Evolutionary conservation across 2,113 vertebrate genomes (phyloP), one percentile per base, ranked within the genome.

Genomic region (Passerina amoena): DNA sequence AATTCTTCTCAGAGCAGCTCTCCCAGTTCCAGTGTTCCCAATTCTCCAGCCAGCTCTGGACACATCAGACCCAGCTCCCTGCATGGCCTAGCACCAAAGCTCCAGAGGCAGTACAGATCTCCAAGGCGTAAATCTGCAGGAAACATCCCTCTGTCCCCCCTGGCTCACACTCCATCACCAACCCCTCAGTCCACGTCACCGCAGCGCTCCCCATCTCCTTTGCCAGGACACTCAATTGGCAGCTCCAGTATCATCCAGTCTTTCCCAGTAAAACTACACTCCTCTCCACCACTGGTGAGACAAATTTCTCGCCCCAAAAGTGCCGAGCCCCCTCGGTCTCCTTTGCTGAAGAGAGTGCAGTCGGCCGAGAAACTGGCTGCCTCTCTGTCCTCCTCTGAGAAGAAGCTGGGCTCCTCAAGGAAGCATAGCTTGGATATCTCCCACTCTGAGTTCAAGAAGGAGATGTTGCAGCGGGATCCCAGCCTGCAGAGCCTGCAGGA

Each of bases 1-100:
- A 99, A 98, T 96, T 99, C 99, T 20, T 99, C 99, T 15, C 99
- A 99, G 98, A 99, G 99, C 98, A 99, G 99, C 97, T 99, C 99
- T 57, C 99, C 99, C 64, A 98, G 98, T 97, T 99, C 99, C 97
- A 99, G 99, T 4, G 99, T 99, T 64, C 99, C 99, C 35, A 99
- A 99, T 97, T 99, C 99, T 75, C 99, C 99, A 11, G 99, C 99
- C 59, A 98, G 99, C 95, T 99, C 99, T 3, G 99, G 98, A 21
- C 99, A 99, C 94, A 99, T 99, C 96, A 97, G 99, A n/a, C 99
- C 99, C 91, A 99, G 99, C 94, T 99, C 99, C 35, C 98, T 99
- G 47, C 99, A 99, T 5, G 99, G 99, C 65, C 97, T 99, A 31
- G 99, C 99, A 33, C 99, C 99, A 30, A 99, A 99, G 96, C 99